Base-by-base conservation (phyloP, 2,888 invertebrate species). In the Melipona beecheii region DNA sequence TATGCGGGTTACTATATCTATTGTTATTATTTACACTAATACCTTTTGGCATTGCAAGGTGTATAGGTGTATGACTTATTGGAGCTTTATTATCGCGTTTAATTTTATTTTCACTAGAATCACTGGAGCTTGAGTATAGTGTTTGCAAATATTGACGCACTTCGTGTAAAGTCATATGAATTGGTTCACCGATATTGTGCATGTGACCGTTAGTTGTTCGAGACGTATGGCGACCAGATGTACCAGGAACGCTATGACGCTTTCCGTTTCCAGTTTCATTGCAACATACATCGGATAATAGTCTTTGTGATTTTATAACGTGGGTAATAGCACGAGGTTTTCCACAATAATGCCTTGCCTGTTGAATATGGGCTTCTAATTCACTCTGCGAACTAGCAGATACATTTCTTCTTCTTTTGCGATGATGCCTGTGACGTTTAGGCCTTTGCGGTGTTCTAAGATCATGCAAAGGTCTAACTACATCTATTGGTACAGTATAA, bases 101-200 rank as follows among this genome's bases (percentile, higher is more conserved):
- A 60, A 95, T 95, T 92, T 95, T 95, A 84, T 95, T 94, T 84
- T 95, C 95, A 71, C 95, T 95, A 52, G 97, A 97, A 92, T 97
- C 97, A 91, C 97, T 97, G 69, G 97, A 96, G 94, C 97, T 97
- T 56, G 97, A 97, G 93, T 98, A 98, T 65, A 98, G 95, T 13
- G 97, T 97, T 88, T 98, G 97, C 91, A 98, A 95, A 94, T 97
- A 98, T 91, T 97, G 97, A 86, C 97, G 96, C 92, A 98, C 97
- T 95, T 98, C 98, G 90, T 97, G 97, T 79, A 98, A 95, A 17
- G 98, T 98, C 96, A 98, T 97, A 93, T 98, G 98, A 85, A 98
- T 96, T 3, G 97, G 97, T 93, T 98, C 98, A 4, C 96, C 95
- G 77, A 96, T 95, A 72, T 96, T 96, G 84, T 96, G 96, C 24